Base-by-base conservation (phyloP, 2,888 invertebrate species). In the Drosophila tripunctata region DNA sequence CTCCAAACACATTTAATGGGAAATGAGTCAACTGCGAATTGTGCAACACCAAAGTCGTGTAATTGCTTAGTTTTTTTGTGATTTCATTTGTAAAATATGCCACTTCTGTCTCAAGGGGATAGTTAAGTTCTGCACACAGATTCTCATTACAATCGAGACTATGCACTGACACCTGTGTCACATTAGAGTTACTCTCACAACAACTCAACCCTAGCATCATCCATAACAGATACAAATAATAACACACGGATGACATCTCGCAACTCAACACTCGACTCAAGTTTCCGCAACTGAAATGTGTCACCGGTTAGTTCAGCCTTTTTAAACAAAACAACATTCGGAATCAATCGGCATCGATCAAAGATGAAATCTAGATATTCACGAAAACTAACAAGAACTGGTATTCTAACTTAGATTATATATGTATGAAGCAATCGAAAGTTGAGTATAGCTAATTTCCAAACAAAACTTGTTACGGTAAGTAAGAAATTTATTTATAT, bases 1-100 rank as follows among this genome's bases (percentile, higher is more conserved):
- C 36, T 3, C 67, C 60, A 35, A 90, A 90, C 10, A 90, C 43
- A 8, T 77, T 78, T 12, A 68, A 54, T 0, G 90, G 90, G 21
- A 90, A 14, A 2, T 67, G 57, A 19, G 33, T 50, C 35, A 90
- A 50, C 3, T 64, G 60, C 19, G 89, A 89, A 24, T 74, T 61
- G 19, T 78, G 76, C 3, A 79, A 15, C 1, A 67, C 61, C 12
- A 79, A 36, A 3, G 35, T 41, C 6, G 60, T 51, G 19, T 64
- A 62, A 47, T 31, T 24, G 6, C 12, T 8, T 0, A 80, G 30
- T 4, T 50, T 10, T 3, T 15, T 5, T 0, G 24, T 2, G 21
- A 22, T 52, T 12, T 71, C 43, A 48, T 55, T 38, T 5, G 50
- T 33, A 6, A 78, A 75, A 52, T 30, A 54, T 6, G 65, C 74